These are phyloP conservation scores for Trachops cirrhosus DNA, from an alignment of 2,797 vertebrate species.

Conservation along the genomic window DNA sequence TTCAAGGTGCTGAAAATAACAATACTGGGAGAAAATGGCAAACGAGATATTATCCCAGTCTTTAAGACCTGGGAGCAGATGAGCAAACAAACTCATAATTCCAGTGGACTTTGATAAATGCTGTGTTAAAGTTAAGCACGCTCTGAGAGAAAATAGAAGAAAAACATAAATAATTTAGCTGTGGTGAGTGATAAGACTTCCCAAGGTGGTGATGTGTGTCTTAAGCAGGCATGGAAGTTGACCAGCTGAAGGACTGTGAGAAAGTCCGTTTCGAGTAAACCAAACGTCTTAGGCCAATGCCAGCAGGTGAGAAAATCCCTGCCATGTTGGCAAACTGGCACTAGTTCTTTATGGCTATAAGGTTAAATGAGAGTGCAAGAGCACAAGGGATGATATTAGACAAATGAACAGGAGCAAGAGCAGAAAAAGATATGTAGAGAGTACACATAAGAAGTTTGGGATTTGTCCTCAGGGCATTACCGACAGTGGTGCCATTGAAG, in stretches of 20 bases:
- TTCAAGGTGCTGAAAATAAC: not conserved
- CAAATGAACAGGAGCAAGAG: not conserved
- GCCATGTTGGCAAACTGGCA: not conserved
- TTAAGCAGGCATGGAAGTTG: not conserved
- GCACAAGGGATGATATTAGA: not conserved
- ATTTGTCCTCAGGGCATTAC: not conserved
- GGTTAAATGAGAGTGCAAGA: not conserved
- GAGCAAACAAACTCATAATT: not conserved
- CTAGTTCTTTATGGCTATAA: not conserved
- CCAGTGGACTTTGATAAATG: not conserved
- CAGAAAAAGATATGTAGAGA: not conserved
- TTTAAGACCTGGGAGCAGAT: not conserved
- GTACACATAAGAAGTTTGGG: no score
- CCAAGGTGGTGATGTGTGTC: not conserved
- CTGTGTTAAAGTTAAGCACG: not conserved
- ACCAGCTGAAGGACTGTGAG: not conserved
- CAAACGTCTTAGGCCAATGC: no score
- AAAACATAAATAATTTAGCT: not conserved
- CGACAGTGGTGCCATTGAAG: not conserved
- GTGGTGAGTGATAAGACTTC: not conserved
- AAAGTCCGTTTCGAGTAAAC: not conserved
- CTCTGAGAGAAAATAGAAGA: not conserved
- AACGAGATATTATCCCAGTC: not conserved
- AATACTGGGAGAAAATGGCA: not conserved
- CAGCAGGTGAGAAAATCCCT: not conserved